Evolutionary conservation across 2,888 invertebrate species (phyloP).

Genomic region (Epirrhoe tristata): DNA sequence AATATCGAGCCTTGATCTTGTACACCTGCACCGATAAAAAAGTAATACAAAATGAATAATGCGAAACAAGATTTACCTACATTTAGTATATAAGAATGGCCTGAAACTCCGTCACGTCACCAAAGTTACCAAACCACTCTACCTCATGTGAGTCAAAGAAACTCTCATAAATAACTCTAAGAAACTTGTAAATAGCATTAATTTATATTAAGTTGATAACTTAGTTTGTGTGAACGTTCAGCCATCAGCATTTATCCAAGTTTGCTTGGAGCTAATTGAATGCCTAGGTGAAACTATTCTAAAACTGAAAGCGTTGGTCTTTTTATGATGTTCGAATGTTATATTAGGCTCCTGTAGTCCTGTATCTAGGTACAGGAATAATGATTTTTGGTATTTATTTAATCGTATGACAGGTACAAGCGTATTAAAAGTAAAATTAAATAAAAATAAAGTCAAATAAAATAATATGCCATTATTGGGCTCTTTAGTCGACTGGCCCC

Average conservation of each 20-base stretch:
- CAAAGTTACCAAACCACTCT: neutral
- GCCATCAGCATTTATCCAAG: conserved; percentile 16
- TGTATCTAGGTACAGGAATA: too few relatives aligned
- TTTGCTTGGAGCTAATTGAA: conserved; percentile 14
- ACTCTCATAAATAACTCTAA: conserved; percentile 13
- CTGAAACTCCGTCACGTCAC: neutral
- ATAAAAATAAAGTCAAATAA: too few relatives aligned
- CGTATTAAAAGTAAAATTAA: too few relatives aligned
- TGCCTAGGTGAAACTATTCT: conserved; percentile 6
- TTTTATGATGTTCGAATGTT: neutral
- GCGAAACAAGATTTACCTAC: neutral
- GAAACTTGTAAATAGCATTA: conserved; percentile 11
- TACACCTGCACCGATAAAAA: conserved; percentile 28
- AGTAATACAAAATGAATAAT: neutral
- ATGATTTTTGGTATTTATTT: too few relatives aligned
- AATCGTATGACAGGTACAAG: too few relatives aligned
- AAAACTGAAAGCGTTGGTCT: neutral
- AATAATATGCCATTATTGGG: too few relatives aligned
- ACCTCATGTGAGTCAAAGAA: neutral
- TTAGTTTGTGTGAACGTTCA: conserved; percentile 6
- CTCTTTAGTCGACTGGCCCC: too few relatives aligned
- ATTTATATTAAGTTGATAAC: conserved; percentile 16
- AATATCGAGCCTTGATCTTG: conserved; percentile 27
- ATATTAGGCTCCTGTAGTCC: too few relatives aligned
- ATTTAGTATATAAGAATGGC: too few relatives aligned